These are phyloP conservation scores for Cinclus cinclus DNA, from an alignment of 2,113 vertebrate genomes.

Conservation along the genomic window DNA sequence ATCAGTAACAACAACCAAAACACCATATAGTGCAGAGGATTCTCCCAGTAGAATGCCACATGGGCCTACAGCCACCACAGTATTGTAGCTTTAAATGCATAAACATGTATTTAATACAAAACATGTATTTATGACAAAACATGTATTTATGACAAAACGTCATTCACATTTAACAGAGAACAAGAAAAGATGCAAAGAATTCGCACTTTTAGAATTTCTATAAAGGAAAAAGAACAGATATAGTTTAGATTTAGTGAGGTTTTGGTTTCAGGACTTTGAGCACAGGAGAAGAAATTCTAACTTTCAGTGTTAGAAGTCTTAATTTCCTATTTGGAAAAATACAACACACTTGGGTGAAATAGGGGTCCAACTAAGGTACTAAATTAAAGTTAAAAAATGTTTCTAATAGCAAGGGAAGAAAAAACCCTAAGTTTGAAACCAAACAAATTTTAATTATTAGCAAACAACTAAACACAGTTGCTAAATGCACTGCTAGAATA, in stretches of 20 bases:
- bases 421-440: not conserved
- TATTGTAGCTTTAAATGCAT: not conserved
- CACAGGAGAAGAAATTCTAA: not conserved
- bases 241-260: not conserved
- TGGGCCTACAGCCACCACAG: not conserved
- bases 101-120: not conserved
- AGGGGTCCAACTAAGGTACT: not conserved
- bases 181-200: not conserved
- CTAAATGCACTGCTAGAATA: not conserved
- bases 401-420: not conserved
- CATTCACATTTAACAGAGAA: not conserved
- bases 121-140: too few species aligned
- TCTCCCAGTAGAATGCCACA: not conserved
- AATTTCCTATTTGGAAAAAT: not conserved
- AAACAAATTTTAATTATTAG: not conserved
- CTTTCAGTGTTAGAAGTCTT: not conserved
- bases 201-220: not conserved
- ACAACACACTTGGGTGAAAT: not conserved
- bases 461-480: not conserved
- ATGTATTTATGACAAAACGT: not conserved
- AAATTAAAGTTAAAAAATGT: not conserved
- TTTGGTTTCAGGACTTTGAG: not conserved
- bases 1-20: not conserved
- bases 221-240: not conserved
- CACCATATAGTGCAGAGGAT: not conserved